Evolutionary conservation across 2,888 invertebrate genomes (phyloP).

Genomic region (Apamea sordens): DNA sequence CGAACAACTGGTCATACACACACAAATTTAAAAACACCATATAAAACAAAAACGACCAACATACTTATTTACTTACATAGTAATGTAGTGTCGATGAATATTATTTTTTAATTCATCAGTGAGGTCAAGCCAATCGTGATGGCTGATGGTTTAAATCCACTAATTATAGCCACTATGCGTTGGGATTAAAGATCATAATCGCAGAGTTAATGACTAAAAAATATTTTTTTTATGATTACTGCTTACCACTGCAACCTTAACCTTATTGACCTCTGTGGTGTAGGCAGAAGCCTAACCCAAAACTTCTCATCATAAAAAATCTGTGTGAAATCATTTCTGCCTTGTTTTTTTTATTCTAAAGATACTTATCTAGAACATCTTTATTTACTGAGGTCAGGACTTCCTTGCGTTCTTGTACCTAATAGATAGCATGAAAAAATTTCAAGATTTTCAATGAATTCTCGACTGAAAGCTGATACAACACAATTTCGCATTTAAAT

Average conservation of each 20-base stretch:
- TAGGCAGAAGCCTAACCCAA: constrained; percentile 11
- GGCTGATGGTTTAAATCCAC: constrained; percentile 25
- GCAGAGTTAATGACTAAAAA: constrained; percentile 40
- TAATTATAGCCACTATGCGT: constrained; percentile 48
- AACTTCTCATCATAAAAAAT: not conserved
- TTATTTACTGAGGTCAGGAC: constrained; percentile 42
- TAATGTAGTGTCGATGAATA: not conserved
- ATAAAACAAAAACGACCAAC: not conserved
- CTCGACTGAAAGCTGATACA: constrained; percentile 7
- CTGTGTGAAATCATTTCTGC: not conserved
- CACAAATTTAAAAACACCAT: not conserved
- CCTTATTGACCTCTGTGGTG: constrained; percentile 38
- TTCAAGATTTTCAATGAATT: constrained; percentile 1
- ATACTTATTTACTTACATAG: constrained; percentile 6
- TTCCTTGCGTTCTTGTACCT: constrained; percentile 43
- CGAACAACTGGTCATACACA: too few relatives aligned
- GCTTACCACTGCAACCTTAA: constrained; percentile 31
- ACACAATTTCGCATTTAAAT: constrained; percentile 25
- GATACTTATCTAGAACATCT: constrained; percentile 41
- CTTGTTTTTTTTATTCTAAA: not conserved
- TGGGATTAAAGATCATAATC: constrained; percentile 48
- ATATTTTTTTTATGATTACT: constrained; percentile 44
- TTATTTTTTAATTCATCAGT: constrained; percentile 18
- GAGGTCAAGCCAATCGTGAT: constrained; percentile 41
- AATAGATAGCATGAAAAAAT: constrained; percentile 2